Evolutionary conservation across 2,888 invertebrate genomes (phyloP).

Genomic region (Leuctra nigra): DNA sequence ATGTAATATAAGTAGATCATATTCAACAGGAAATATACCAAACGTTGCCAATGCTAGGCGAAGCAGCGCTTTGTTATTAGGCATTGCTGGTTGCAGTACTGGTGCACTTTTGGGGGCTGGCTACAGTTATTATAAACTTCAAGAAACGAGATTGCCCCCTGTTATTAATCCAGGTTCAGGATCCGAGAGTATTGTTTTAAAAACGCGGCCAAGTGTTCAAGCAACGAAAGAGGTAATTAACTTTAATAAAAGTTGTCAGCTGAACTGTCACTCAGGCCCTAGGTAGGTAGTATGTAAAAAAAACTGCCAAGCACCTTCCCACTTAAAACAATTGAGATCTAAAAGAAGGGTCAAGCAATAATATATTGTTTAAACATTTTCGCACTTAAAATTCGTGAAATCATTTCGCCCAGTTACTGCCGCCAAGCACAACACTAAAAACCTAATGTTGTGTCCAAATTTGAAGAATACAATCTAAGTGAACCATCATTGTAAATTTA

Average conservation of each 20-base stretch:
- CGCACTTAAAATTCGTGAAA: too few species aligned
- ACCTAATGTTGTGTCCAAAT: too few species aligned
- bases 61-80: constrained; percentile 35
- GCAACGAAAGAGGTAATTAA: constrained; percentile 44
- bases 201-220: constrained; percentile 35
- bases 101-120: constrained; percentile 44
- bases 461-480: too few species aligned
- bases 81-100: constrained; percentile 39
- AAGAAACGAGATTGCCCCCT: constrained; percentile 39
- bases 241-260: background rate
- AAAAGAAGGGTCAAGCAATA: too few species aligned
- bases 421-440: too few species aligned
- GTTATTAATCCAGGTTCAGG: constrained; percentile 42
- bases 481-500: too few species aligned
- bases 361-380: too few species aligned
- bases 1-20: constrained; percentile 29
- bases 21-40: constrained; percentile 32
- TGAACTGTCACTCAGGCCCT: background rate
- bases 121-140: constrained; percentile 43
- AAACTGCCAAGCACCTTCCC: too few species aligned
- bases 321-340: too few species aligned
- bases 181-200: constrained; percentile 38
- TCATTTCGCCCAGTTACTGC: too few species aligned
- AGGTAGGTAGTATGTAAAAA: too few species aligned
- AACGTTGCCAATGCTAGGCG: background rate